Percentiles rank a stretch among this genome's conserved stretches.
phyloP scores from a whole-genome alignment of 2,888 invertebrate genomes.

The Ophion costatus region DNA sequence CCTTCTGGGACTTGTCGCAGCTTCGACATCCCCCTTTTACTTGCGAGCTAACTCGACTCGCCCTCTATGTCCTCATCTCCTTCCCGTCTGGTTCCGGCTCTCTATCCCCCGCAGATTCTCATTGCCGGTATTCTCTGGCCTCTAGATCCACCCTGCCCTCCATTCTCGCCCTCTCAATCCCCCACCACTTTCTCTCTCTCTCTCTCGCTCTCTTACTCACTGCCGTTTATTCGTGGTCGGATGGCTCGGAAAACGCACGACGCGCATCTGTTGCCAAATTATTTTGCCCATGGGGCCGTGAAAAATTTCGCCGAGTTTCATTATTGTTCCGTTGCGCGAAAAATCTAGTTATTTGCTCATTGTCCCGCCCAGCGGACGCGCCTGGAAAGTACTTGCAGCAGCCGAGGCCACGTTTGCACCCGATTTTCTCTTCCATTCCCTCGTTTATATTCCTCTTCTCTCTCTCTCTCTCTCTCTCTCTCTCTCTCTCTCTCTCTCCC shows the following conservation, averaged over 20 bases:
- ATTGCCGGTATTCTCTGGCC: slow-evolving; percentile 61
- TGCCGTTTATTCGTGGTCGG: slow-evolving; percentile 82
- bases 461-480: background rate
- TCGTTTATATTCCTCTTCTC: background rate
- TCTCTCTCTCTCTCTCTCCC: too few species aligned
- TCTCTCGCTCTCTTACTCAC: slow-evolving; percentile 36
- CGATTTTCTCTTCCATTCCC: slow-evolving; percentile 47
- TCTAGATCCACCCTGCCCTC: slow-evolving; percentile 29
- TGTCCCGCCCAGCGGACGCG: slow-evolving; percentile 70
- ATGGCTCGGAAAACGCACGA: slow-evolving; percentile 80
- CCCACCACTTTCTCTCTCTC: background rate
- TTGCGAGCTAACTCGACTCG: slow-evolving; percentile 64
- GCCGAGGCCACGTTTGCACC: slow-evolving; percentile 43
- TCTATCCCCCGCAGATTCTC: slow-evolving; percentile 50
- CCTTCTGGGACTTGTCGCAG: slow-evolving; percentile 18
- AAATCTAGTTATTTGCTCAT: slow-evolving; percentile 82
- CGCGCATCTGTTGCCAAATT: slow-evolving; percentile 83
- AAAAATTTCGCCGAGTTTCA: slow-evolving; percentile 80
- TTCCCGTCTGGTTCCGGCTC: slow-evolving; percentile 51
- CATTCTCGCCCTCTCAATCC: background rate
- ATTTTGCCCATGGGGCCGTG: slow-evolving; percentile 83
- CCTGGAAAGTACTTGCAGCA: slow-evolving; percentile 66
- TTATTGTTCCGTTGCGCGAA: slow-evolving; percentile 81
- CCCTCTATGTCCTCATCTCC: slow-evolving; percentile 61
- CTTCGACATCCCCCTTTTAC: slow-evolving; percentile 43